Base-by-base conservation (phyloP, 2,797 vertebrate species). In the Macropodus opercularis region DNA sequence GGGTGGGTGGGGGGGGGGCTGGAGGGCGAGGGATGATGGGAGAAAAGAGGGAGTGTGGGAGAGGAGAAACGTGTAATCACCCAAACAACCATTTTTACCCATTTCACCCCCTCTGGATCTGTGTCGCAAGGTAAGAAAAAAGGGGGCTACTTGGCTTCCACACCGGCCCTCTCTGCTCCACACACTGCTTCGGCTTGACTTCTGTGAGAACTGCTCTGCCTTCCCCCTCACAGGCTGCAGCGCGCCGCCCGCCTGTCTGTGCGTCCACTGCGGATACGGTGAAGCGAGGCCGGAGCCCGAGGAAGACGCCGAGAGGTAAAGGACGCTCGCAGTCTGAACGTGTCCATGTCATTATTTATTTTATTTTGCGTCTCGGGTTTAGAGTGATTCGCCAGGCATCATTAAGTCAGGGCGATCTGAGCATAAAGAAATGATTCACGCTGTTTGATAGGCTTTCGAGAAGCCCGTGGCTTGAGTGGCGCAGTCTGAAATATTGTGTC, bases 41-140 rank as follows among this genome's bases (percentile, higher is more conserved):
- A 34, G 57, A 38, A 31, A 26, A 41, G 51, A 40, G 31, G 17
- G 52, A 29, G 66, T 58, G 34, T 39, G 68, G 36, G 42, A 26
- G 61, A 41, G 42, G 60, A 46, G 59, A 79, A 86, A 75, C 84
- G 81, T 78, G 81, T 80, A 87, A 85, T 88, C 87, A 85, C 84
- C 84, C 85, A 87, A 90, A 88, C 87, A 86, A 79, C 84, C 79
- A 50, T 72, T 85, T 70, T 86, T 76, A 80, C 79, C 84, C 80
- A 69, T 80, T 88, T 87, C 76, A 69, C 76, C 81, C 77, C 69
- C 81, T 82, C 83, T 75, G 87, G 85, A 84, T 89, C 72, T 66
- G 81, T 75, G 80, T 83, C 77, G 82, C 63, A 76, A 85, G 84
- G 80, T 84, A 85, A 80, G 78, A 44, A 76, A 76, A 76, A 66